Conservation (phyloP, 2,113 vertebrate species). For the Nycticebus coucang region DNA sequence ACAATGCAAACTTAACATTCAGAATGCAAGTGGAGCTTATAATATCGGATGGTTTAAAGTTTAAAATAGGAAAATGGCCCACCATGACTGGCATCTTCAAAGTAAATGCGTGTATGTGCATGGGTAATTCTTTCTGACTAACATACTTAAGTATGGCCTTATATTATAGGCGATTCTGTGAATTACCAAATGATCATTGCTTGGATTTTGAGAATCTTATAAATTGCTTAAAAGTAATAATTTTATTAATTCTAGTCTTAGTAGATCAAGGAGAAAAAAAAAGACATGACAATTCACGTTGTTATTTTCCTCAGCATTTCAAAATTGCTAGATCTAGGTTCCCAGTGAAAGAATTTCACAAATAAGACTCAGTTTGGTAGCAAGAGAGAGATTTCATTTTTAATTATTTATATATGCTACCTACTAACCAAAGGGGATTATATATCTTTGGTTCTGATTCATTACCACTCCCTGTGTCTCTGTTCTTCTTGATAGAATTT, state of each 20-base stretch:
- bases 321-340: neutral
- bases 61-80: neutral
- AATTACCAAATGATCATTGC: neutral
- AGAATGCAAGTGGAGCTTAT: neutral
- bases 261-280: neutral
- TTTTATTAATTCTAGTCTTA: slow-evolving; percentile 2
- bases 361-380: neutral
- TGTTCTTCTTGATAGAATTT: neutral
- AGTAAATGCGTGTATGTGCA: neutral
- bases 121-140: neutral
- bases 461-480: neutral
- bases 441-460: neutral
- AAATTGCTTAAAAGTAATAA: slow-evolving; percentile 1
- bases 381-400: slow-evolving; percentile 10
- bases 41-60: neutral
- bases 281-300: neutral
- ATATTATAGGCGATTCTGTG: neutral
- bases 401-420: neutral
- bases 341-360: neutral
- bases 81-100: neutral
- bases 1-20: neutral
- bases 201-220: neutral
- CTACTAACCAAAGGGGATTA: neutral
- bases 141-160: neutral
- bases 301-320: neutral